Conservation (phyloP, 1,140 invertebrate genomes). For the Atopsyche davidsoni region DNA sequence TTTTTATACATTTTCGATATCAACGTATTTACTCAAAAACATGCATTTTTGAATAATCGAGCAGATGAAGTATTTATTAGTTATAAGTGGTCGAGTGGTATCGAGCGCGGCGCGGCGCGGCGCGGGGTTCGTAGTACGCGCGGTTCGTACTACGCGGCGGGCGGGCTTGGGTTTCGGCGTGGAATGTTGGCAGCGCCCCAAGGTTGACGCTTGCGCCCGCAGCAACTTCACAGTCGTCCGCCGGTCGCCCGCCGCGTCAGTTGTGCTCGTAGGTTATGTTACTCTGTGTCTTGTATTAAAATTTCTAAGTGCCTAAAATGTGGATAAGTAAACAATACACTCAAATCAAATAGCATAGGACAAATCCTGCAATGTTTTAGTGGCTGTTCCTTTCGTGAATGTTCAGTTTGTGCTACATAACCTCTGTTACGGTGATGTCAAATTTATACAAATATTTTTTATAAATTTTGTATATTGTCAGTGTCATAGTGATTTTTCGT, state of each 20-base stretch:
- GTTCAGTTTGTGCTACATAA: constrained; percentile 21
- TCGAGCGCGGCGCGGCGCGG: too few relatives aligned
- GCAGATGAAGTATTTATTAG: too few relatives aligned
- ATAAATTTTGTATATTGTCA: constrained; percentile 19
- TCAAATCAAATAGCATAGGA: constrained; percentile 16
- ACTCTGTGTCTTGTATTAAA: constrained; percentile 23
- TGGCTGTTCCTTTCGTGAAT: constrained; percentile 17
- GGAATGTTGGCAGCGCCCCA: constrained; percentile 24
- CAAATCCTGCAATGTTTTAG: constrained; percentile 15
- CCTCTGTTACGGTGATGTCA: constrained; percentile 20
- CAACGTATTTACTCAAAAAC: too few relatives aligned
- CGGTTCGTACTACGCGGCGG: constrained; percentile 23
- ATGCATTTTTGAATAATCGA: too few relatives aligned
- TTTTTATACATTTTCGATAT: too few relatives aligned
- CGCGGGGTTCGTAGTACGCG: too few relatives aligned
- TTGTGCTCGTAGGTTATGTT: constrained; percentile 24
- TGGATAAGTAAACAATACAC: constrained; percentile 24
- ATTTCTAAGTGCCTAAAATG: constrained; percentile 22
- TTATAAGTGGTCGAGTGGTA: too few relatives aligned
- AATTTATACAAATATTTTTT: constrained; percentile 25
- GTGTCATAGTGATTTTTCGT: constrained; percentile 16
- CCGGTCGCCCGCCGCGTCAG: constrained; percentile 17
- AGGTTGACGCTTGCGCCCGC: constrained; percentile 24
- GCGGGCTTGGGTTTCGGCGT: constrained; percentile 16
- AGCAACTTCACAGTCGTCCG: constrained; percentile 25